Percentiles rank a stretch among this genome's conserved stretches.
Evolutionary conservation across 2,797 vertebrate genomes (phyloP).

Genomic region (Pithecia hirsuta): DNA sequence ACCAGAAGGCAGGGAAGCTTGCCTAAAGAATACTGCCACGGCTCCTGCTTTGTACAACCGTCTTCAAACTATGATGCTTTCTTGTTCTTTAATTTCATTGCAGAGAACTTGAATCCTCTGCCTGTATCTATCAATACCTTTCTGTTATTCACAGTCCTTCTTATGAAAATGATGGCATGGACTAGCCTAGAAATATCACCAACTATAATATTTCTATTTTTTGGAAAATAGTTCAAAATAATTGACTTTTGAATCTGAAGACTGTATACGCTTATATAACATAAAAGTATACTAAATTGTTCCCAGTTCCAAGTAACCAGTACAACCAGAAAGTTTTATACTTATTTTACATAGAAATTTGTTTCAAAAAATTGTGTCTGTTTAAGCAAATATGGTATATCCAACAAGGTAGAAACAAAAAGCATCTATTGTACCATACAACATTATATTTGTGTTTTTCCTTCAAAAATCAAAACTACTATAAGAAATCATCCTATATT

Average conservation of each 20-base stretch:
- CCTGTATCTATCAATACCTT: not conserved
- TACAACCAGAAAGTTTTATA: not conserved
- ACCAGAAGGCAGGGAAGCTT: not conserved
- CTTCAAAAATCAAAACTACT: conserved; percentile 21
- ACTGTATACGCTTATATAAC: not conserved
- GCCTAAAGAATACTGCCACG: not conserved
- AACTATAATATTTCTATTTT: not conserved
- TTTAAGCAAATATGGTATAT: not conserved
- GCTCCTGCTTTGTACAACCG: not conserved
- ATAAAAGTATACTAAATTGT: conserved; percentile 25
- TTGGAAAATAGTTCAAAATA: conserved; percentile 35
- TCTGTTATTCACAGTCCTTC: not conserved
- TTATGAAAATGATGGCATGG: not conserved
- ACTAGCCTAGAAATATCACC: not conserved
- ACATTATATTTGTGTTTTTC: not conserved
- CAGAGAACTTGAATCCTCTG: not conserved
- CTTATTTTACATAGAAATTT: not conserved
- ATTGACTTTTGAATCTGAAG: not conserved
- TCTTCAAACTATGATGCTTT: not conserved
- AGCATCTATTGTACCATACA: not conserved
- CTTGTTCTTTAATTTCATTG: not conserved
- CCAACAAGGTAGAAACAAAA: not conserved
- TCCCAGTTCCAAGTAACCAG: not conserved
- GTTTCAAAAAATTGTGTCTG: not conserved
- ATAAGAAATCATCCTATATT: not conserved